These are phyloP conservation scores for Thunnus thynnus DNA, from an alignment of 2,113 vertebrate genomes.

Conservation along the genomic window DNA sequence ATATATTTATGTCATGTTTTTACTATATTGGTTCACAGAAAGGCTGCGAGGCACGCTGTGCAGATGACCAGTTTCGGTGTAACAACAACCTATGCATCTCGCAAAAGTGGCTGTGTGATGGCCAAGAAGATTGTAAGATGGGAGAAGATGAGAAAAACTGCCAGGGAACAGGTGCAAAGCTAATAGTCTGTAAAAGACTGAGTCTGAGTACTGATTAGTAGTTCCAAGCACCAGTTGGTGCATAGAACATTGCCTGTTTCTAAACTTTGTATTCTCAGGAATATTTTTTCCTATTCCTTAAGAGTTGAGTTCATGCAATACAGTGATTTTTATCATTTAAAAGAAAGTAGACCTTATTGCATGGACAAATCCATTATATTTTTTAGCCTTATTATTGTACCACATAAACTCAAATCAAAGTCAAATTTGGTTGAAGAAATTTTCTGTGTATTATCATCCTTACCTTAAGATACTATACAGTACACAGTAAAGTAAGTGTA, in stretches of 20 bases:
- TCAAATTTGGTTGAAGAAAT: background rate
- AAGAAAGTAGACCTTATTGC: background rate
- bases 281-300: too few relatives aligned
- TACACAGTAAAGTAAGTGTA: background rate
- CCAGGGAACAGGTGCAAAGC: conserved; percentile 86
- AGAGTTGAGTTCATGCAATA: too few relatives aligned
- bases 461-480: background rate
- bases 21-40: conserved; percentile 84
- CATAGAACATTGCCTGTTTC: background rate
- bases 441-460: background rate
- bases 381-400: too few relatives aligned
- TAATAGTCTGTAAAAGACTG: background rate
- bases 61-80: conserved; percentile 95
- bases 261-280: background rate
- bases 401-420: background rate
- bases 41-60: conserved; percentile 93
- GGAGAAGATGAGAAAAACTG: conserved; percentile 96
- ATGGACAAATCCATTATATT: background rate
- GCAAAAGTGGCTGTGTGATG: conserved; percentile 94
- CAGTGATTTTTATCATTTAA: too few relatives aligned
- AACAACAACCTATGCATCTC: conserved; percentile 95
- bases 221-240: background rate
- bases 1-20: background rate
- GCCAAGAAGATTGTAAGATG: conserved; percentile 95
- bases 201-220: background rate